A percentile compares a stretch with the other conserved stretches of the same genome.
These are phyloP conservation scores for Ptychodera flava DNA, from an alignment of 35 echinoderm and acorn worm species.

Conservation along the genomic window DNA sequence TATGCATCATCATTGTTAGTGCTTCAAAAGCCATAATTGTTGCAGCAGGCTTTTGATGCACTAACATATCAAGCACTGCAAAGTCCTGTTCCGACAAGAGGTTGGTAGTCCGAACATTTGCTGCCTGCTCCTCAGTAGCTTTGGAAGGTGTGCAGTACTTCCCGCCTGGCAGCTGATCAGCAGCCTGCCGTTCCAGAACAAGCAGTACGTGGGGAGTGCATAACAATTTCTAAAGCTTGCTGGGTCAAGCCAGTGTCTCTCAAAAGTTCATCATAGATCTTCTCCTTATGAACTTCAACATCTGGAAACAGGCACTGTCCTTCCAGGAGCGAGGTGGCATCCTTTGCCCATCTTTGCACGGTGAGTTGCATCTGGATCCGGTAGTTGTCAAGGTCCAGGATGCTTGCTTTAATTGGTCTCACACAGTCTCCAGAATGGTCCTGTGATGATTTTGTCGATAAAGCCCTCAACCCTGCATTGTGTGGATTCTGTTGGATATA, in stretches of 20 bases:
- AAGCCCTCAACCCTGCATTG: slow-evolving; percentile 31
- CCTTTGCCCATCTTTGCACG: no score
- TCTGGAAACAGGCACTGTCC: not conserved
- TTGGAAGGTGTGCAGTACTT: slow-evolving; percentile 33
- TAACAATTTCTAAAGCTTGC: slow-evolving; percentile 47
- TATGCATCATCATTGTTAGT: slow-evolving; percentile 53
- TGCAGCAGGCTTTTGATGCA: slow-evolving; percentile 54
- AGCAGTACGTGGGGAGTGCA: slow-evolving; percentile 44
- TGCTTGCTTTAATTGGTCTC: not conserved
- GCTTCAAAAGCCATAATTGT: slow-evolving; percentile 20
- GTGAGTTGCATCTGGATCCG: not conserved
- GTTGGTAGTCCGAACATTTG: slow-evolving; percentile 47
- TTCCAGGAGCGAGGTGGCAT: not conserved
- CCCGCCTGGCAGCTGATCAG: slow-evolving; percentile 66
- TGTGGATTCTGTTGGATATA: not conserved
- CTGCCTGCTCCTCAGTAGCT: not conserved
- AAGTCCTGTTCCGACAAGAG: slow-evolving; percentile 55
- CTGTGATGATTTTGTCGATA: slow-evolving; percentile 26
- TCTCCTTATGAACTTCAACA: not conserved
- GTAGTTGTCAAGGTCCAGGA: not conserved
- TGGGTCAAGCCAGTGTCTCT: slow-evolving; percentile 13
- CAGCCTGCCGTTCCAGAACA: slow-evolving; percentile 36
- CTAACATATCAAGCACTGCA: slow-evolving; percentile 41
- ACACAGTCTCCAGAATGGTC: slow-evolving; percentile 27
- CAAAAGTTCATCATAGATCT: not conserved